Conservation (phyloP, 2,113 vertebrate genomes). For the Polyodon spathula region DNA sequence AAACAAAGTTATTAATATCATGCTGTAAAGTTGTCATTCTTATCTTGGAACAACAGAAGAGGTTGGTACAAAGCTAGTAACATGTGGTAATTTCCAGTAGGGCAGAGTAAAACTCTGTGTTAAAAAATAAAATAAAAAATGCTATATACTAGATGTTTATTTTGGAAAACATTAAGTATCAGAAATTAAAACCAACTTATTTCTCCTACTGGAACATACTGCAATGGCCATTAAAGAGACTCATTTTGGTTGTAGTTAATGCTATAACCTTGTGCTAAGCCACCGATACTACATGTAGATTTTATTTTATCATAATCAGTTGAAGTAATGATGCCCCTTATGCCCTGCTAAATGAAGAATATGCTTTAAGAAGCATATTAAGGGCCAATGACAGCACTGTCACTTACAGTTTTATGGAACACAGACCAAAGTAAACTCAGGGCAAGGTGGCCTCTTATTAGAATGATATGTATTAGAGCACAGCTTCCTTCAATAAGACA, state of each 20-base stretch:
- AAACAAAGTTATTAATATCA: no score
- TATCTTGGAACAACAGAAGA: no score
- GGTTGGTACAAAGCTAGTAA: no score
- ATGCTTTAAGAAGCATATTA: constrained; percentile 25
- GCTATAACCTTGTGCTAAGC: not conserved
- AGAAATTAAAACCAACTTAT: no score
- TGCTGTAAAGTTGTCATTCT: no score
- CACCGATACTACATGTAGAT: not conserved
- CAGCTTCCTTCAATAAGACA: constrained; percentile 88
- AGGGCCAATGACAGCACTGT: constrained; percentile 27
- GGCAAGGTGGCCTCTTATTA: constrained; percentile 22
- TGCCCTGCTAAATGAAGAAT: constrained; percentile 34
- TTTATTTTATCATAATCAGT: constrained; percentile 1
- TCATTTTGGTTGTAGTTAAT: not conserved
- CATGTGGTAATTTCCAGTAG: no score
- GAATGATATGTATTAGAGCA: constrained; percentile 64
- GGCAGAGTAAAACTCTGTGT: no score
- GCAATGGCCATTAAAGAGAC: not conserved
- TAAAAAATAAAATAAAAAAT: no score
- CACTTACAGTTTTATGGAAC: constrained; percentile 31
- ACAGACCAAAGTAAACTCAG: constrained; percentile 35
- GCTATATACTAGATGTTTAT: no score
- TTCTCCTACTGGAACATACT: not conserved
- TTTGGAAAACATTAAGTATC: no score
- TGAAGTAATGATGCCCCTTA: constrained; percentile 28